These are phyloP conservation scores for Physeter macrocephalus DNA, from an alignment of 2,113 vertebrate species.

Conservation along the genomic window DNA sequence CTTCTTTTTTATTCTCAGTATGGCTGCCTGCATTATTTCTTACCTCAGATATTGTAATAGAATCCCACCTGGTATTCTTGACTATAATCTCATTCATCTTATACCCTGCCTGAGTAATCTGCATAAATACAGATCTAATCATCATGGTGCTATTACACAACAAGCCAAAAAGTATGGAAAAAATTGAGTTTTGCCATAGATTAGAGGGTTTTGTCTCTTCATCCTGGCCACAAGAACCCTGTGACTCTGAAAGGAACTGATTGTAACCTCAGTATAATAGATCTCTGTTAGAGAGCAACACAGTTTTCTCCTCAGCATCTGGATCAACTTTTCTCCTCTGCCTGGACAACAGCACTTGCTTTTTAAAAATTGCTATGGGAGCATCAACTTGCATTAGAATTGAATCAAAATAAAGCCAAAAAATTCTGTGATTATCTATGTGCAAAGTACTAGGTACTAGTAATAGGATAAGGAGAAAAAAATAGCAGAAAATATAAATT, in stretches of 20 bases:
- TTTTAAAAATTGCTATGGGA: slow-evolving; percentile 36
- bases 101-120: background rate
- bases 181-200: background rate
- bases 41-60: background rate
- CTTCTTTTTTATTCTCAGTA: background rate
- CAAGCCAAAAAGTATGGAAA: background rate
- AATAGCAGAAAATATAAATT: background rate
- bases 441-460: background rate
- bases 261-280: slow-evolving; percentile 27
- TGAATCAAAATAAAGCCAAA: background rate
- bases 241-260: background rate
- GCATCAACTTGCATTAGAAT: background rate
- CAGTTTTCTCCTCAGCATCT: slow-evolving; percentile 46
- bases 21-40: background rate
- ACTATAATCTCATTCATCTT: background rate
- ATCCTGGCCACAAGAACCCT: background rate
- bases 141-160: background rate
- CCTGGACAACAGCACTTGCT: slow-evolving; percentile 29
- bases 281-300: slow-evolving; percentile 40
- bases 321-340: slow-evolving; percentile 20
- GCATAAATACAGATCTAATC: background rate
- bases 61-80: background rate
- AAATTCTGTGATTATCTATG: background rate
- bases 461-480: background rate
- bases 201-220: slow-evolving; percentile 15